Evolutionary conservation across 2,888 invertebrate species (phyloP).

Genomic region (Xylota segnis): DNA sequence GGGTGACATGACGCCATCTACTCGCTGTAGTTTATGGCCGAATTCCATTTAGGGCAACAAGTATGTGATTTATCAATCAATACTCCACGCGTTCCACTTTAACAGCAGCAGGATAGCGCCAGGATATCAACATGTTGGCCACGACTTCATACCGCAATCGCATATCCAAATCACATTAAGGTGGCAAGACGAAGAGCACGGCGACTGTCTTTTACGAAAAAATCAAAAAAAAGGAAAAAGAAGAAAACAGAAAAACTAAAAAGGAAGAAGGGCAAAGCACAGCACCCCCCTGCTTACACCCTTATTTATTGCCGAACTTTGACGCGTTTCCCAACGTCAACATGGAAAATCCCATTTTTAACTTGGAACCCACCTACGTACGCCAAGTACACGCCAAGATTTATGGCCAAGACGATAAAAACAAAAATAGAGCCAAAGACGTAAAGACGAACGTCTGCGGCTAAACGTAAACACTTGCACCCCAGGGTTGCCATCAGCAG

Average conservation of each 20-base stretch:
- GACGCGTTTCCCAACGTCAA: constrained; percentile 74
- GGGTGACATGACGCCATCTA: constrained; percentile 11
- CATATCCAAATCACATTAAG: constrained; percentile 76
- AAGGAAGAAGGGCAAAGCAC: neutral
- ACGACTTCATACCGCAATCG: constrained; percentile 61
- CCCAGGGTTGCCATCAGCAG: constrained; percentile 39
- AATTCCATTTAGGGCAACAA: constrained; percentile 70
- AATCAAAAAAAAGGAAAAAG: constrained; percentile 17
- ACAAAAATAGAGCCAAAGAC: constrained; percentile 71
- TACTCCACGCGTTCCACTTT: constrained; percentile 17
- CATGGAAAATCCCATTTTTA: constrained; percentile 74
- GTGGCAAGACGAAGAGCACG: constrained; percentile 31
- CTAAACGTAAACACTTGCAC: constrained; percentile 72
- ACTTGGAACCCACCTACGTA: constrained; percentile 64
- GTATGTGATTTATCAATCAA: constrained; percentile 72
- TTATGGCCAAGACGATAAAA: constrained; percentile 73
- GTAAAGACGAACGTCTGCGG: constrained; percentile 70
- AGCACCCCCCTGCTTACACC: constrained; percentile 18
- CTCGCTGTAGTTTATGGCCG: constrained; percentile 32
- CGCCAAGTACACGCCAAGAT: constrained; percentile 68
- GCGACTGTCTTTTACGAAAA: constrained; percentile 48
- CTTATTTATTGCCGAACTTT: constrained; percentile 77
- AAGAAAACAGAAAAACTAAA: constrained; percentile 2
- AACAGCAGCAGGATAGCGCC: neutral
- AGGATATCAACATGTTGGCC: constrained; percentile 65